Evolutionary conservation across 37 sponge, comb jelly and placozoan species (phyloP).

Genomic region (Diacarnus erythraeanus): DNA sequence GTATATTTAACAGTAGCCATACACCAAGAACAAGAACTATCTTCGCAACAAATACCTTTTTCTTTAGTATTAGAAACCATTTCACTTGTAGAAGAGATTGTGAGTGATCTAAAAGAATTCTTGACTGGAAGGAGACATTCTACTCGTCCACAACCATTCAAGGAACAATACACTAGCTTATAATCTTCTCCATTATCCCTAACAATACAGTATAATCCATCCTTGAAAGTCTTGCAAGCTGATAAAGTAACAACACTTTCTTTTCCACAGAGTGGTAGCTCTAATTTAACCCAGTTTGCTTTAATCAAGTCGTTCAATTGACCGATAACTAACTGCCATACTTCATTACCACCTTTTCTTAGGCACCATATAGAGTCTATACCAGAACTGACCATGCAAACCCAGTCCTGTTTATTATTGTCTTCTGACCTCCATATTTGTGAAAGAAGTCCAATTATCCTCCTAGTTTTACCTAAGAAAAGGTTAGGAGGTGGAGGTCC

Average conservation of each 20-base stretch:
- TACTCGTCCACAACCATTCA: neutral
- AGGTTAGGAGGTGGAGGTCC: neutral
- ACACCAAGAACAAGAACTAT: constrained; percentile 35
- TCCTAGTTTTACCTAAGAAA: no score
- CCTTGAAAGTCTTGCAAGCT: neutral
- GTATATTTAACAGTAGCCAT: neutral
- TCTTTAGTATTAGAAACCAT: neutral
- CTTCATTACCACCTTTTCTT: constrained; percentile 1
- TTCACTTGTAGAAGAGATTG: neutral
- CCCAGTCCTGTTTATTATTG: neutral
- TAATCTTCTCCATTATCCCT: neutral
- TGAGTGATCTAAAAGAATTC: neutral
- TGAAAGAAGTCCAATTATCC: neutral
- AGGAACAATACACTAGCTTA: neutral
- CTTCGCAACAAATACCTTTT: constrained; percentile 38
- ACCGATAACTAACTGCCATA: constrained; percentile 36
- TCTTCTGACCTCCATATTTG: neutral
- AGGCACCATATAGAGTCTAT: constrained; percentile 48
- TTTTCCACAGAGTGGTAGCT: neutral
- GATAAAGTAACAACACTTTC: neutral
- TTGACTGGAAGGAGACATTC: neutral
- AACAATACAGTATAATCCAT: neutral
- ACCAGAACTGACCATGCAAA: constrained; percentile 33
- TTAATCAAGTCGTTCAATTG: neutral
- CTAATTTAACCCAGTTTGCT: constrained; percentile 16